These are phyloP conservation scores for Drosophila prostipennis DNA, from an alignment of 2,888 invertebrate genomes.

Conservation along the genomic window DNA sequence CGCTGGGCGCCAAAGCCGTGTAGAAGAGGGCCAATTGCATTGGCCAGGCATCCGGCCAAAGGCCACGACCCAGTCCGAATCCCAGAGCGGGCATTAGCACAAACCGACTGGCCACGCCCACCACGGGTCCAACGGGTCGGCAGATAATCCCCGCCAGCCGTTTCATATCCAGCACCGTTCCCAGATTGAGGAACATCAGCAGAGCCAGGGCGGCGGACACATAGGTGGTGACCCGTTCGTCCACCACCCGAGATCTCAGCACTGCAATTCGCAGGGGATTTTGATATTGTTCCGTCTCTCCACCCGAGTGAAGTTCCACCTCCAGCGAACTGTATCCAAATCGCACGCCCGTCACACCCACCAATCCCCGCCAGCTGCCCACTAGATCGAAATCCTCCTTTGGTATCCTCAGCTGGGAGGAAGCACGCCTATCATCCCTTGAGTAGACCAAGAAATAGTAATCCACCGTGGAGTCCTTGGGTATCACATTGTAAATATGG, in stretches of 20 bases:
- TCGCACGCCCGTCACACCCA: slow-evolving; percentile 44
- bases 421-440: slow-evolving; percentile 20
- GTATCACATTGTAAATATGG: slow-evolving; percentile 41
- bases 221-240: slow-evolving; percentile 88
- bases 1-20: slow-evolving; percentile 93
- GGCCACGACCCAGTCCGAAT: slow-evolving; percentile 57
- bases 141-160: slow-evolving; percentile 88
- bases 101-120: slow-evolving; percentile 91
- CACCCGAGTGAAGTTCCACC: slow-evolving; percentile 41
- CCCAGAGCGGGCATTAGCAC: slow-evolving; percentile 91
- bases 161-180: slow-evolving; percentile 91
- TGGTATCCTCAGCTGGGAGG: slow-evolving; percentile 10
- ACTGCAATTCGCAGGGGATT: slow-evolving; percentile 43
- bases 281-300: slow-evolving; percentile 5
- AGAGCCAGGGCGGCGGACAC: slow-evolving; percentile 90
- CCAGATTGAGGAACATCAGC: slow-evolving; percentile 93
- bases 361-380: slow-evolving; percentile 54
- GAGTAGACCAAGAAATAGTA: slow-evolving; percentile 49
- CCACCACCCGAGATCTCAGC: slow-evolving; percentile 45
- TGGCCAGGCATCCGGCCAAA: slow-evolving; percentile 87
- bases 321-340: slow-evolving; percentile 59
- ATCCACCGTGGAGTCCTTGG: slow-evolving; percentile 16
- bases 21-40: slow-evolving; percentile 93
- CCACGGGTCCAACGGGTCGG: slow-evolving; percentile 90
- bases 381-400: slow-evolving; percentile 7